Evolutionary conservation across 2,888 invertebrate genomes (phyloP), one percentile per base, ranked within the genome.

Genomic region (Brachyptera risi): DNA sequence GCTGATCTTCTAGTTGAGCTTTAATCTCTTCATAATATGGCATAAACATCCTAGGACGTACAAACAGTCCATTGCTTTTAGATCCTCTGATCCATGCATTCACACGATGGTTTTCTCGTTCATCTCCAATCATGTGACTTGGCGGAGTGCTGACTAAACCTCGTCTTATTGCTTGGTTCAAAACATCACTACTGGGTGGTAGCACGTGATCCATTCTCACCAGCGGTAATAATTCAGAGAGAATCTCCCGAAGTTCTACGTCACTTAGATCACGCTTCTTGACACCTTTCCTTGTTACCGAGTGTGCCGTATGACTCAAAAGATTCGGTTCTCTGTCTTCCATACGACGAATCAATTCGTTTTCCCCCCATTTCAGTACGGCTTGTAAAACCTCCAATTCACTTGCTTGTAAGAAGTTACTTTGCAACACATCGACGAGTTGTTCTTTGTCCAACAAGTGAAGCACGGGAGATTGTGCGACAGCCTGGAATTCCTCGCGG

Each of bases 21-120:
- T 95, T 96, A 11, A 93, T 85, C 79, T 96, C 96, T 73, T 96
- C 96, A 69, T 92, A 91, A 74, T 96, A 96, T 38, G 96, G 96
- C 82, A 92, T 88, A 77, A 96, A 97, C 65, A 95, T 84, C 47
- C 97, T 80, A 56, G 96, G 94, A 67, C 93, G 85, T 4, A 92
- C 86, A 72, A 84, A 86, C 11, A 89, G 77, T 60, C 89, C 89
- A 69, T 84, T 85, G 68, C 80, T 80, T 69, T 84, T 85, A 17
- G 83, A 83, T 56, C 87, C 83, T 19, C 88, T 83, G 65, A 91
- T 88, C 92, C 92, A 92, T 40, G 91, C 91, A 72, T 86, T 88
- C 65, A 85, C 80, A 56, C 85, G 77, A 49, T 85, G 73, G 72
- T 83, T 85, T 70, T 81, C 80, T 38, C 79, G 74, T 66, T 90